Evolutionary conservation across 2,888 invertebrate genomes (phyloP).

Genomic region (Lycophotia porphyrea): DNA sequence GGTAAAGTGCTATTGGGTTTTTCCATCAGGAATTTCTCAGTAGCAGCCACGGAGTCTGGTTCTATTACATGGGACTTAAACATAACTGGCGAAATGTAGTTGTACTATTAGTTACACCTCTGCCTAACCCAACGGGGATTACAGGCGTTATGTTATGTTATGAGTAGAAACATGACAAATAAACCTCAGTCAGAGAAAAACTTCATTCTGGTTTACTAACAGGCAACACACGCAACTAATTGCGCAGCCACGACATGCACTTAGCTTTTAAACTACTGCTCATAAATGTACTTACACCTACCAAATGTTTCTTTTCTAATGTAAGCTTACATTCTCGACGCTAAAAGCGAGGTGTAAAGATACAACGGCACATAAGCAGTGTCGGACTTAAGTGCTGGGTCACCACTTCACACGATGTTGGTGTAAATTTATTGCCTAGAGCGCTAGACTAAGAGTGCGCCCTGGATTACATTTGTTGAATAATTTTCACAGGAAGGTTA

Average conservation of each 20-base stretch:
- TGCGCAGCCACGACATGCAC: conserved; percentile 12
- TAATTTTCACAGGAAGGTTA: conserved; percentile 44
- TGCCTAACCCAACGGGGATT: too few species aligned
- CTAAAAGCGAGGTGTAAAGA: conserved; percentile 52
- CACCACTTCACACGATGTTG: conserved; percentile 46
- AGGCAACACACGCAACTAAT: conserved; percentile 29
- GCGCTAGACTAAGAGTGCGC: conserved; percentile 37
- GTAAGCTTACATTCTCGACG: conserved; percentile 33
- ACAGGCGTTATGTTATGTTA: too few species aligned
- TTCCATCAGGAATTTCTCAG: too few species aligned
- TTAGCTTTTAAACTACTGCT: conserved; percentile 31
- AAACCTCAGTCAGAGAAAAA: neutral
- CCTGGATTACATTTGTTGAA: conserved; percentile 56
- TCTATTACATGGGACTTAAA: too few species aligned
- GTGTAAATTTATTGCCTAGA: conserved; percentile 57
- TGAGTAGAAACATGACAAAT: too few species aligned
- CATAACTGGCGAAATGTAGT: too few species aligned
- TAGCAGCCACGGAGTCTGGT: too few species aligned
- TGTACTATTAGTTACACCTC: too few species aligned
- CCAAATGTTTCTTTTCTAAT: conserved; percentile 48
- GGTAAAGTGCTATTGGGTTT: too few species aligned
- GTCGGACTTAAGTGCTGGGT: conserved; percentile 60
- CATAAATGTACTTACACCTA: conserved; percentile 39
- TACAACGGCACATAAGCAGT: conserved; percentile 38
- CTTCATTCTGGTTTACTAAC: neutral